These are phyloP conservation scores for Mythimna loreyi DNA, from an alignment of 2,888 invertebrate species.

Conservation along the genomic window DNA sequence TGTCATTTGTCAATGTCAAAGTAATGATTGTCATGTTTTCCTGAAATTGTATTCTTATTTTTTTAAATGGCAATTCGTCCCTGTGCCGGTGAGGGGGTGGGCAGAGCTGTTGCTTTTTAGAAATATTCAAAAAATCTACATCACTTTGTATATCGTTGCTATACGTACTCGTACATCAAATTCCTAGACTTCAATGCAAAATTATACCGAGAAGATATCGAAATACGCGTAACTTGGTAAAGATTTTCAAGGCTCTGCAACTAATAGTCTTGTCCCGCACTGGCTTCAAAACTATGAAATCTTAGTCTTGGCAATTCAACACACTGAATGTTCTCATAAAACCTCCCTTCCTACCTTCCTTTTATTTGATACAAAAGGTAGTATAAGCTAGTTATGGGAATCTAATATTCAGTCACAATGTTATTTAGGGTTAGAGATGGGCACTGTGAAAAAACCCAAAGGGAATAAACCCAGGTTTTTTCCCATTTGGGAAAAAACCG, in stretches of 20 bases:
- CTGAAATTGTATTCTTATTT: background rate
- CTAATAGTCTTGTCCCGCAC: background rate
- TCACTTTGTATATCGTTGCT: background rate
- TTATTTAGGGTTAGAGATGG: background rate
- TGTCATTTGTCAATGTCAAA: conserved; percentile 21
- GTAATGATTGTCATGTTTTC: background rate
- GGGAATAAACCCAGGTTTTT: too few relatives aligned
- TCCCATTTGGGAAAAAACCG: too few relatives aligned
- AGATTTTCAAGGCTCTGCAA: background rate
- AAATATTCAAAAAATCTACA: background rate
- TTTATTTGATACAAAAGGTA: background rate
- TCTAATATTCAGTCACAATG: background rate
- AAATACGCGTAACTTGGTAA: background rate
- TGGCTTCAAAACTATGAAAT: background rate
- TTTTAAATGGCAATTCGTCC: conserved; percentile 11
- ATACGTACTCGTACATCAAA: background rate
- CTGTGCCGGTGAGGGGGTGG: background rate
- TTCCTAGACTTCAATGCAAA: background rate
- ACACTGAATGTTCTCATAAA: background rate
- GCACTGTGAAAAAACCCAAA: too few relatives aligned
- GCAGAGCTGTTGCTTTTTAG: background rate
- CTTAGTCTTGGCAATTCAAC: background rate
- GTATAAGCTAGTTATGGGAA: background rate
- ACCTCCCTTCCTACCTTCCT: background rate
- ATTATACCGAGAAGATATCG: background rate